Conservation (phyloP, 2,113 vertebrate genomes). For the Nothoprocta perdicaria region DNA sequence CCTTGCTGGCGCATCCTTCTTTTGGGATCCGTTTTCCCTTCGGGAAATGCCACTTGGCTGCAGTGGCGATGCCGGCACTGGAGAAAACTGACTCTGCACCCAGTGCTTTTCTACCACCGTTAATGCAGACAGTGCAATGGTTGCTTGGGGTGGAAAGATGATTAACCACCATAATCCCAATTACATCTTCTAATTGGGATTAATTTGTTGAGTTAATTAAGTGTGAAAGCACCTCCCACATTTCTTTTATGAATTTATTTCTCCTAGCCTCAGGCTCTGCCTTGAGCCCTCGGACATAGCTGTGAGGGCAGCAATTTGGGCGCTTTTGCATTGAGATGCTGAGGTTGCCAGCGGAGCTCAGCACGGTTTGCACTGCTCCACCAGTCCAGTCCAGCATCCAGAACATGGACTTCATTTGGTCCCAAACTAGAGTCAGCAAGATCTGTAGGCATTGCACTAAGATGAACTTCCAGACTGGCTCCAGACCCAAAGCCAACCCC, state of each 20-base stretch:
- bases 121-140: background rate
- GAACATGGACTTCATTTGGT: background rate
- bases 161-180: constrained; percentile 27
- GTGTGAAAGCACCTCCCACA: background rate
- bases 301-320: background rate
- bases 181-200: constrained; percentile 57
- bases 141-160: constrained; percentile 29
- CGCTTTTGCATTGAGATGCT: rapidly evolving
- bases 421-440: background rate
- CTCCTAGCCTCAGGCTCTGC: background rate
- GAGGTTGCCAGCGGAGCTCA: background rate
- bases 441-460: background rate
- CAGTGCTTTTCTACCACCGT: background rate
- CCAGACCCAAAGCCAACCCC: background rate
- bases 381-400: rapidly evolving
- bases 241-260: background rate
- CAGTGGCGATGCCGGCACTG: background rate
- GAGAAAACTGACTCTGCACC: rapidly evolving
- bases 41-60: background rate
- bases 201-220: constrained; percentile 44
- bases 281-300: background rate
- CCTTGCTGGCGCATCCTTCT: no score
- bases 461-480: background rate
- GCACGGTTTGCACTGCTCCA: background rate
- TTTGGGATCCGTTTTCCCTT: background rate